A percentile compares a stretch with the other conserved stretches of the same genome.
These are phyloP conservation scores for Vanessa cardui DNA, from an alignment of 2,888 invertebrate species.

Conservation along the genomic window DNA sequence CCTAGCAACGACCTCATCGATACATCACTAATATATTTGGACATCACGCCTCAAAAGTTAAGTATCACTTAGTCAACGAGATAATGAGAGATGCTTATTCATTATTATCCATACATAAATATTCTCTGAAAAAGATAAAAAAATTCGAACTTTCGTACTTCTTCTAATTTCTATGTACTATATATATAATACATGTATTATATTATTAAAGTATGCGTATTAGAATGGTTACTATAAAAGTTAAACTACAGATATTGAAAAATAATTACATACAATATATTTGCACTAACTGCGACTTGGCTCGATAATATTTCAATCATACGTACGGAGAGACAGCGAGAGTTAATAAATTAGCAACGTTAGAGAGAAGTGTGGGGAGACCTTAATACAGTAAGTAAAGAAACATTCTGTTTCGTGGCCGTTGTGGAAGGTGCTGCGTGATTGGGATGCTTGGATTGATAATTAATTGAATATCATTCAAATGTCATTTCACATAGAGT, in stretches of 20 bases:
- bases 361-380: background rate
- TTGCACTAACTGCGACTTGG: background rate
- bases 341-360: background rate
- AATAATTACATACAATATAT: background rate
- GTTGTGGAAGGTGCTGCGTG: background rate
- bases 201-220: background rate
- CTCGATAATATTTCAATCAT: background rate
- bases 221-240: background rate
- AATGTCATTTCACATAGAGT: too few relatives aligned
- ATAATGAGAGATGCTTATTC: background rate
- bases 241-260: background rate
- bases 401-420: background rate
- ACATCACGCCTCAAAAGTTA: background rate
- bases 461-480: too few relatives aligned
- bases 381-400: background rate
- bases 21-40: background rate
- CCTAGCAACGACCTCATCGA: background rate
- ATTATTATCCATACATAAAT: background rate
- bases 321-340: background rate
- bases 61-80: conserved; percentile 1
- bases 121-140: background rate
- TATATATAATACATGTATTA: too few relatives aligned
- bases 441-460: background rate
- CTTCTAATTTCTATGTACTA: too few relatives aligned
- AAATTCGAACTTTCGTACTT: background rate